Percentiles rank a stretch among this genome's conserved stretches.
phyloP scores from a whole-genome alignment of 2,113 vertebrate genomes.

The Lophochroa leadbeateri region DNA sequence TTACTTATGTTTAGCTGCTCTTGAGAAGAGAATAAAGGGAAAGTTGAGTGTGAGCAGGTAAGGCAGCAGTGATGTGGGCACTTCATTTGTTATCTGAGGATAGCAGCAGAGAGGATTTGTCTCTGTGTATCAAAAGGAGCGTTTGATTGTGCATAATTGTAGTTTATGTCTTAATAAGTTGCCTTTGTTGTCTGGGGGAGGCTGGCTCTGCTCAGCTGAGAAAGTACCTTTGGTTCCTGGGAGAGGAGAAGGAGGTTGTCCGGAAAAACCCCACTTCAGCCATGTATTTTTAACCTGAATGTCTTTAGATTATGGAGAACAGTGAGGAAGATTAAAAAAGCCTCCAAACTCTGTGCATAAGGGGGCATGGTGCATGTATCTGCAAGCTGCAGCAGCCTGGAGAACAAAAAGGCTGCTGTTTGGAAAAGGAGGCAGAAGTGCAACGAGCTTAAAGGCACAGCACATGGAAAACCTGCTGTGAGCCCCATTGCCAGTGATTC shows the following conservation, averaged over 20 bases:
- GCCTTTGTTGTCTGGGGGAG: background rate
- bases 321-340: background rate
- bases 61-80: background rate
- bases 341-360: background rate
- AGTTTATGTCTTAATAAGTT: background rate
- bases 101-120: background rate
- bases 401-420: slow-evolving; percentile 12
- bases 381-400: background rate
- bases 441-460: background rate
- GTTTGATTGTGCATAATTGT: background rate
- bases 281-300: background rate
- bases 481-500: rapidly evolving
- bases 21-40: background rate
- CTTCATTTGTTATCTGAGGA: background rate
- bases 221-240: background rate
- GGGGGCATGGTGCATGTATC: rapidly evolving
- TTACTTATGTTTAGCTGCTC: background rate
- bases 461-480: rapidly evolving
- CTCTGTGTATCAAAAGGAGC: background rate
- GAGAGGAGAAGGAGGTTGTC: background rate
- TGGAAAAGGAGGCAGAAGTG: background rate
- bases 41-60: background rate
- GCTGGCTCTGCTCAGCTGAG: background rate
- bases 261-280: background rate
- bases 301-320: background rate